phyloP scores from a whole-genome alignment of 2,797 vertebrate genomes.

The Sus cebifrons region DNA sequence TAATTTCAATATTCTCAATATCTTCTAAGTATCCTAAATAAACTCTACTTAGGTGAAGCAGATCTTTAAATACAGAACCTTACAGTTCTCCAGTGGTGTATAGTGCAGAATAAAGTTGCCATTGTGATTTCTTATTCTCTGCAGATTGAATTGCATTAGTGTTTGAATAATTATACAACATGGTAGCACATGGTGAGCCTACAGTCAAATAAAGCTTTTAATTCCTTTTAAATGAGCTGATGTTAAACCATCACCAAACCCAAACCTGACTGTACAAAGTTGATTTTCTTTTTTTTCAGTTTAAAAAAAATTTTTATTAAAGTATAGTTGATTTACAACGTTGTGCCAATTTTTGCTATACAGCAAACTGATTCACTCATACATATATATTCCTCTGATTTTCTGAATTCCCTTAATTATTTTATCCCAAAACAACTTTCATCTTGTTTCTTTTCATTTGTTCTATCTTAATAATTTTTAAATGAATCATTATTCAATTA shows the following conservation, averaged over 20 bases:
- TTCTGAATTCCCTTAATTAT: conserved; percentile 29
- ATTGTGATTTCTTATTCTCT: not conserved
- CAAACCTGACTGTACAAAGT: not conserved
- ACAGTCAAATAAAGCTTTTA: not conserved
- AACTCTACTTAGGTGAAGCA: not conserved
- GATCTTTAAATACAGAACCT: not conserved
- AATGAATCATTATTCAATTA: conserved; percentile 32
- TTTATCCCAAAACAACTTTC: not conserved
- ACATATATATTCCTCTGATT: not conserved
- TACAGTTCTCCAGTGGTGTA: not conserved
- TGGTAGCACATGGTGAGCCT: not conserved
- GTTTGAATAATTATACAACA: not conserved
- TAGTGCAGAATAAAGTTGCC: not conserved
- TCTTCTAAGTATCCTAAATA: not conserved
- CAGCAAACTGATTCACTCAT: too few species aligned
- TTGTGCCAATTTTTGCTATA: too few species aligned
- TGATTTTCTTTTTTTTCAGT: not conserved
- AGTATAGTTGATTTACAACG: too few species aligned
- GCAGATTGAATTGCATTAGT: not conserved
- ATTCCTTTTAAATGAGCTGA: not conserved
- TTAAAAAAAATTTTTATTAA: too few species aligned
- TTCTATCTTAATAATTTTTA: conserved; percentile 15
- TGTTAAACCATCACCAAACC: not conserved
- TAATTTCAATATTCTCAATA: conserved; percentile 2
- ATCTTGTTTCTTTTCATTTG: conserved; percentile 4